phyloP scores from a whole-genome alignment of 2,888 invertebrate genomes.

The Andrena bicolor region DNA sequence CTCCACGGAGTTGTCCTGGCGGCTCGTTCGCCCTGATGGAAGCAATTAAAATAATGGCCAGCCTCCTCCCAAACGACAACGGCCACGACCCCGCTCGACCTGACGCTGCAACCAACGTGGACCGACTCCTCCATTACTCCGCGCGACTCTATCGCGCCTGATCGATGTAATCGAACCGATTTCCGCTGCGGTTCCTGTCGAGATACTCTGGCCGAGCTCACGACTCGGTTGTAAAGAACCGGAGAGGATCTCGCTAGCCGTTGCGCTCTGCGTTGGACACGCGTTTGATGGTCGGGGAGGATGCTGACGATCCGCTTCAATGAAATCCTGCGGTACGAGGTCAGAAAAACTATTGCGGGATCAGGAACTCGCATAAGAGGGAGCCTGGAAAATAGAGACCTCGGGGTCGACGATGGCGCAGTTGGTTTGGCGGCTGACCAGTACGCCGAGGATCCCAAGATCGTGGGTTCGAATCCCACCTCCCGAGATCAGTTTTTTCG shows the following conservation, averaged over 20 bases:
- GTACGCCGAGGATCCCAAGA: too few species aligned
- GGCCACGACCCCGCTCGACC: constrained; percentile 31
- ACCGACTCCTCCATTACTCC: constrained; percentile 28
- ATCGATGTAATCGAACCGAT: constrained; percentile 47
- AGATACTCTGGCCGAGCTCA: not conserved
- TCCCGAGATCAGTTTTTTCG: too few species aligned
- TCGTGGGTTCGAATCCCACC: too few species aligned
- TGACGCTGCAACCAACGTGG: constrained; percentile 60
- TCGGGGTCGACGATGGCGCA: too few species aligned
- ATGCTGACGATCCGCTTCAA: not conserved
- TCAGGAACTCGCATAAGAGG: too few species aligned
- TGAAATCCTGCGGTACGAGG: too few species aligned
- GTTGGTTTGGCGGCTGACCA: too few species aligned
- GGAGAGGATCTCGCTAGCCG: too few species aligned
- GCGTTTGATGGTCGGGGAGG: not conserved
- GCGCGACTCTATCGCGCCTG: constrained; percentile 10
- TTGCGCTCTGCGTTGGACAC: not conserved
- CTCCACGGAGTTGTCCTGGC: constrained; percentile 72
- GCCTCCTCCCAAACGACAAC: constrained; percentile 22
- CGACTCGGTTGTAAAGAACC: not conserved
- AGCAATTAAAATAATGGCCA: constrained; percentile 81
- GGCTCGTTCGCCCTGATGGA: constrained; percentile 75
- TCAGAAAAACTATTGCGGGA: too few species aligned
- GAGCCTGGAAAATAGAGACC: too few species aligned
- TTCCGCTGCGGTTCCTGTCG: constrained; percentile 7